Conservation (phyloP, 2,888 invertebrate species). For the Sclerodermus sp. region DNA sequence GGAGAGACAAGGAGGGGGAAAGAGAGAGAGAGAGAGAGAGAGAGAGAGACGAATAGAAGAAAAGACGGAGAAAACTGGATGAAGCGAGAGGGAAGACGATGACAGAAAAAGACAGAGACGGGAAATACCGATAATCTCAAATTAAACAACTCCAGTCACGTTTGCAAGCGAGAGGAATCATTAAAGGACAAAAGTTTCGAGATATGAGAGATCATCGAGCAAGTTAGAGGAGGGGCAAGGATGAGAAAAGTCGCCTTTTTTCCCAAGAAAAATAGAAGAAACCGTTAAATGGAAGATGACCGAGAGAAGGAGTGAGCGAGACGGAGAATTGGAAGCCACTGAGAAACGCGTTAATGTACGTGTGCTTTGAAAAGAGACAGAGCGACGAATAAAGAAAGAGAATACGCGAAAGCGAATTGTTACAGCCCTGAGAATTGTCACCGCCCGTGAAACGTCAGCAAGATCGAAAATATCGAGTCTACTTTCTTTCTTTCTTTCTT, state of each 20-base stretch:
- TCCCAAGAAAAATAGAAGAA: too few relatives aligned
- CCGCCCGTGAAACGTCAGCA: constrained; percentile 37
- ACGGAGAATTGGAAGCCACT: neutral
- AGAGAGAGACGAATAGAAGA: neutral
- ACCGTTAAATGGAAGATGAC: too few relatives aligned
- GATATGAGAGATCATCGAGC: too few relatives aligned
- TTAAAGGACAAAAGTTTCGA: too few relatives aligned
- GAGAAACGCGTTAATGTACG: too few relatives aligned
- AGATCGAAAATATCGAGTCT: constrained; percentile 20
- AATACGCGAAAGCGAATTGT: constrained; percentile 25
- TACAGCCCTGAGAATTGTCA: constrained; percentile 36
- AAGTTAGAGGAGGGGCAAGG: too few relatives aligned
- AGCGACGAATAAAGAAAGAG: constrained; percentile 20
- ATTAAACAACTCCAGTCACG: too few relatives aligned
- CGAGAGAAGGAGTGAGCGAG: neutral
- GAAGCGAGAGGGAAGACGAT: constrained; percentile 1
- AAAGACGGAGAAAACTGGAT: constrained; percentile 3
- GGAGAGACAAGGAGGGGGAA: neutral
- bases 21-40: neutral
- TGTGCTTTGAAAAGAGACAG: neutral
- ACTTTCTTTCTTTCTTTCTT: neutral
- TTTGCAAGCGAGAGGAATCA: too few relatives aligned
- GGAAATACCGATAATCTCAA: too few relatives aligned
- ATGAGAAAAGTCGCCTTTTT: too few relatives aligned
- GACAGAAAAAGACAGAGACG: too few relatives aligned